Conservation (phyloP, 2,113 vertebrate species). For the Caloenas nicobarica region DNA sequence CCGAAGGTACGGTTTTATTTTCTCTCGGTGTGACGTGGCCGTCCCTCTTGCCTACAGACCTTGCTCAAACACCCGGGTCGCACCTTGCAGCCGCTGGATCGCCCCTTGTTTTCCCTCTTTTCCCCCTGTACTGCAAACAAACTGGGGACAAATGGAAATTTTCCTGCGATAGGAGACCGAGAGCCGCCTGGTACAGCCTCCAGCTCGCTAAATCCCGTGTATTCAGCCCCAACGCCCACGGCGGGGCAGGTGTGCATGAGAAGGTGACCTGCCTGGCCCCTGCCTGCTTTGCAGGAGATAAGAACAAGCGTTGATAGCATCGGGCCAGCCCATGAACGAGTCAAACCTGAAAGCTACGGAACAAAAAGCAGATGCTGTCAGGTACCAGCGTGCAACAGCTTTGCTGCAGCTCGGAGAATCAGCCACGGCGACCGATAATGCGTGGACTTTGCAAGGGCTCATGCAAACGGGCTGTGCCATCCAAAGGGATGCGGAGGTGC, state of each 20-base stretch:
- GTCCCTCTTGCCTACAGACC: neutral
- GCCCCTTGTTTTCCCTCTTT: neutral
- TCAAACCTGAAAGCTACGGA: neutral
- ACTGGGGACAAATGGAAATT: neutral
- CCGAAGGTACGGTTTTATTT: neutral
- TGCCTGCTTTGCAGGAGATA: neutral
- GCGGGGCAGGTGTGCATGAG: neutral
- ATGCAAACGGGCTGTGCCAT: neutral
- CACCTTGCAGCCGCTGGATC: neutral
- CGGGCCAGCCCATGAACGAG: neutral
- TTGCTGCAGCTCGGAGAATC: neutral
- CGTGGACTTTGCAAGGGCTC: neutral
- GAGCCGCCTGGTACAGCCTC: neutral
- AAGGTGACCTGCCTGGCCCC: neutral
- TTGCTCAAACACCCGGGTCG: neutral
- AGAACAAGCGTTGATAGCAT: neutral
- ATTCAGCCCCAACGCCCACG: neutral
- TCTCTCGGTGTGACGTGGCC: neutral
- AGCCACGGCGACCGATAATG: fast-evolving
- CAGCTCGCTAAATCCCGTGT: fast-evolving
- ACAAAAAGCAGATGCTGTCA: neutral
- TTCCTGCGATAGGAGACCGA: fast-evolving
- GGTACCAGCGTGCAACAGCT: neutral
- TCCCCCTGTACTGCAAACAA: neutral
- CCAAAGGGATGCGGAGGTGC: neutral